Base-by-base conservation (phyloP, 1,140 invertebrate species). In the Holotrichia oblita region DNA sequence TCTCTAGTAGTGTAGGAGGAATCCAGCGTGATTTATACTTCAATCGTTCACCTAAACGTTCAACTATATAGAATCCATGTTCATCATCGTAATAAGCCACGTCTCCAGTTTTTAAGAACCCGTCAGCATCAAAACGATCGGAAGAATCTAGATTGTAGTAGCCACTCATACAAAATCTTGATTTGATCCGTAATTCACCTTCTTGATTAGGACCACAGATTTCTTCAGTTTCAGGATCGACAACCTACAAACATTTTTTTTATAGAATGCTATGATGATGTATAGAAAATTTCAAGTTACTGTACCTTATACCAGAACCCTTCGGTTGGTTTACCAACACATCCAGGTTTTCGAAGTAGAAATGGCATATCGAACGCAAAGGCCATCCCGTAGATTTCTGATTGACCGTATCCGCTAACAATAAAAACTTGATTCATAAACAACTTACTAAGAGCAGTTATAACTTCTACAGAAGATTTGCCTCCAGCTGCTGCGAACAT, bases 1-100 rank as follows among this genome's bases (percentile, higher is more conserved):
- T 87, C 85, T 95, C 94, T 14, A 95, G 89, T 81, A 87, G 86
- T 0, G 86, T 84, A 24, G 88, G 88, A 6, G 87, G 87, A 61
- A 89, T 87, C 87, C 88, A 76, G 12, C 81, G 84, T 44, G 87
- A 89, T 83, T 89, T 89, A 61, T 91, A 93, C 86, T 94, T 94
- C 76, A 94, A 93, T 24, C 94, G 87, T 82, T 94, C 93, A 81
- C 94, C 94, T 40, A 93, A 85, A 73, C 94, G 87, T 78, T 93
- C 93, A 9, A 92, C 89, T 48, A 94, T 89, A 79, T 87, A 92
- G 34, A 94, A 88, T 73, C 89, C 90, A 0, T 89, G 89, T n/a
- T 92, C 88, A 76, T 91, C 87, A 81, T 94, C 92, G 77, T 91
- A 89, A 79, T 91, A 93, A 0, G 89, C 91, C 34, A 94, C 87